Conservation (phyloP, 2,113 vertebrate species). For the Atlantisia rogersi region DNA sequence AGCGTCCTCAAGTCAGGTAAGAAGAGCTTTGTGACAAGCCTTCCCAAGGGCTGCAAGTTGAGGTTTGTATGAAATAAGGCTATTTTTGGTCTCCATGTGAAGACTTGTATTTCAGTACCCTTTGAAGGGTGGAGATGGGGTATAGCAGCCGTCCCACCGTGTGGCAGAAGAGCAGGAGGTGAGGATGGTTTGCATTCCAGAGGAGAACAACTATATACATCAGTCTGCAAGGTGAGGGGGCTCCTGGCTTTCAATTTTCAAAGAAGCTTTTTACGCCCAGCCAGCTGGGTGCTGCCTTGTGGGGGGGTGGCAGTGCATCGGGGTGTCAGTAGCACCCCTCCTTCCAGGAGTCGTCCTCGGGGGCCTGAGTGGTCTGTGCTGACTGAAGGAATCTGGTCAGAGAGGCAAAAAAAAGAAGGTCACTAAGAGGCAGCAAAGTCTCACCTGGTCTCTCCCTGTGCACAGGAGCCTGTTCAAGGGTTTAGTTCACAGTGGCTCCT, state of each 20-base stretch:
- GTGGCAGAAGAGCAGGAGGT: background rate
- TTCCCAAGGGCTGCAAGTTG: background rate
- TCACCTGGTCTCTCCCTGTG: fast-evolving
- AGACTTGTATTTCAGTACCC: background rate
- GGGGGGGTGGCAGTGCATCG: background rate
- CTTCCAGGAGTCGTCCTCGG: conserved; percentile 87
- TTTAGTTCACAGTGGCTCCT: background rate
- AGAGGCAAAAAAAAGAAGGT: background rate
- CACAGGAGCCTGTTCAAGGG: background rate
- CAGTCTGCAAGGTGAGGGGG: background rate
- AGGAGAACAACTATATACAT: background rate
- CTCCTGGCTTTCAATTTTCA: background rate
- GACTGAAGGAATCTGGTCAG: conserved; percentile 80
- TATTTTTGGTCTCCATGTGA: background rate
- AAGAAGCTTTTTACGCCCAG: conserved; percentile 41
- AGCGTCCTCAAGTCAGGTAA: background rate
- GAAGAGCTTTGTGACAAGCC: background rate
- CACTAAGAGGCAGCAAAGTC: background rate
- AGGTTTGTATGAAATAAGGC: background rate
- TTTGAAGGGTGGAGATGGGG: background rate
- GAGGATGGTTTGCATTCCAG: background rate
- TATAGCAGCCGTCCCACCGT: background rate
- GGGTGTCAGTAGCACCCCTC: conserved; percentile 87
- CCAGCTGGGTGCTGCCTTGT: conserved; percentile 64
- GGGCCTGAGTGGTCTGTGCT: conserved; percentile 63